Evolutionary conservation across 2,113 vertebrate genomes (phyloP).

Genomic region (Cromileptes altivelis): DNA sequence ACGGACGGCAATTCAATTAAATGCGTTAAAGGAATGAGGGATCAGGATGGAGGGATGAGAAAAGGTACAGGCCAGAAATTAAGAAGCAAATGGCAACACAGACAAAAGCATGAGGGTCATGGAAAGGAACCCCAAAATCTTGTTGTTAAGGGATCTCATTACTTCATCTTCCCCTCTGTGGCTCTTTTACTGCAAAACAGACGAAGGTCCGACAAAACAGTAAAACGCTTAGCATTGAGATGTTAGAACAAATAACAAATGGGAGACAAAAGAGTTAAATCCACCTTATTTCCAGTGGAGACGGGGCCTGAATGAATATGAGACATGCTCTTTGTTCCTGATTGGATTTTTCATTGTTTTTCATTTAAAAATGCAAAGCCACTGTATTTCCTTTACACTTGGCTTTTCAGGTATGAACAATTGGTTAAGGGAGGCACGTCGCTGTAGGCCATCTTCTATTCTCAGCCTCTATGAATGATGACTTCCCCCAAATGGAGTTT

Average conservation of each 20-base stretch:
- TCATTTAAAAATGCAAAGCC: not conserved
- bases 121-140: not conserved
- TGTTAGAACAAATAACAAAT: not conserved
- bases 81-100: not conserved
- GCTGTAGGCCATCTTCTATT: not conserved
- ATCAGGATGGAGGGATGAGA: not conserved
- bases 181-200: not conserved
- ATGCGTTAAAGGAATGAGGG: not conserved
- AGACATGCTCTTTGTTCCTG: not conserved
- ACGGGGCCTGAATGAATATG: not conserved
- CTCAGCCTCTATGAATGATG: constrained; percentile 20
- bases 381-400: not conserved
- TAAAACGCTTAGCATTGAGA: not conserved
- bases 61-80: not conserved
- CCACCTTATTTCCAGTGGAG: not conserved
- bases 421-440: not conserved
- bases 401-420: not conserved
- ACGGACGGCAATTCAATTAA: not conserved
- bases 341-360: constrained; percentile 13
- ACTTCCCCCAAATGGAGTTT: constrained; percentile 28
- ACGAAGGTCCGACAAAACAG: too few relatives aligned
- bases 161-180: not conserved
- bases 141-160: not conserved
- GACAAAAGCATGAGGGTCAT: not conserved
- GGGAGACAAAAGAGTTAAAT: not conserved